Evolutionary conservation across 2,113 vertebrate genomes (phyloP), one percentile per base, ranked within the genome.

Genomic region (Ochotona curzoniae): DNA sequence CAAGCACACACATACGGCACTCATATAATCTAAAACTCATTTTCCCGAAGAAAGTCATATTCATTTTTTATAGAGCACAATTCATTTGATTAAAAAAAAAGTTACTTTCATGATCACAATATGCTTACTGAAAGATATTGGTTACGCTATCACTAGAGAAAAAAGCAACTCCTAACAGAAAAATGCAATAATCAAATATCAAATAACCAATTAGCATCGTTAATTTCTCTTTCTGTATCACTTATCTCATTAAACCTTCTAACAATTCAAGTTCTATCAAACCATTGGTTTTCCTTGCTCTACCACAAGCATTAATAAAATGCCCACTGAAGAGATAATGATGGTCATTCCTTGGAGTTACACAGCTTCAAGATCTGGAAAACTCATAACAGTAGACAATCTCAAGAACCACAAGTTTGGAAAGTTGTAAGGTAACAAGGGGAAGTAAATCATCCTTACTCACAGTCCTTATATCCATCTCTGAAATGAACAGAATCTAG

Each of bases 111-210:
- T 82, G 30, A 71, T n/a, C 90, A n/a, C 38, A 93, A 83, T 76
- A 28, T 74, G 35, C 30, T 79, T 86, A 87, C 30, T 60, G 20
- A 94, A 83, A 87, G 51, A 64, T 2, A 14, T 83, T 8, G 69
- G 66, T 44, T 25, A 79, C 17, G 28, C 28, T 80, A 83, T 10
- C 23, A 61, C n/a, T 75, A 70, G 64, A 78, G 44, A 94, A 87
- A 76, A 93, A 13, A n/a, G 38, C n/a, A 82, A 90, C 66, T 85
- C 30, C 60, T 71, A 81, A 85, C 2, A 83, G 14, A 90, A 87
- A 30, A 57, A 51, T 73, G 32, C 14, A 64, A 92, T 3, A 93
- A 88, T 69, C 28, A 89, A 84, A 69, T 66, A 38, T 64, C 54
- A 85, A 35, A 44, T 44, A 44, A 44, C 38, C 38, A 44, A 44